phyloP scores from a whole-genome alignment of 2,888 invertebrate genomes.

The Drosophila algonquin region DNA sequence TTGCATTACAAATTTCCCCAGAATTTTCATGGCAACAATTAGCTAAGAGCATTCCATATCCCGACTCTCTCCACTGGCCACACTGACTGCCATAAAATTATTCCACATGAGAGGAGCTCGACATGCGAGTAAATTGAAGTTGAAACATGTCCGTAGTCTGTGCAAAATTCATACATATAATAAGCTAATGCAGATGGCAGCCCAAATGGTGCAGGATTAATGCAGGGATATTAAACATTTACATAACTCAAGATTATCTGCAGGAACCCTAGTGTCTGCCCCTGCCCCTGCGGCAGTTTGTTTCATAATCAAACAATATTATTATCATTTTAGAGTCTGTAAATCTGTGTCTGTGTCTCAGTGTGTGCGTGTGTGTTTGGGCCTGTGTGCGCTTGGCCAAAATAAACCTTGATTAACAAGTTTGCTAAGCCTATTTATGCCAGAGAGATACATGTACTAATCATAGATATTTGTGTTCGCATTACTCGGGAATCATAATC shows the following conservation, averaged over 20 bases:
- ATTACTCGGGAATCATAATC: constrained; percentile 47
- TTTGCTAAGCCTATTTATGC: constrained; percentile 58
- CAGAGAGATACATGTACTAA: constrained; percentile 44
- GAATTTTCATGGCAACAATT: constrained; percentile 30
- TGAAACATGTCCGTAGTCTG: background rate
- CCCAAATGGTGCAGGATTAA: constrained; percentile 12
- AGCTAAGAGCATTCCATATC: constrained; percentile 19
- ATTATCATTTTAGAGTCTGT: constrained; percentile 30
- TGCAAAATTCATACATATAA: constrained; percentile 11
- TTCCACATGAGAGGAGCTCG: constrained; percentile 19
- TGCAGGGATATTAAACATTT: constrained; percentile 38
- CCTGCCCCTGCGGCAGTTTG: constrained; percentile 1
- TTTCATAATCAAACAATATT: constrained; percentile 43
- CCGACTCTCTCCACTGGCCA: background rate
- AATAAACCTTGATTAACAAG: constrained; percentile 53
- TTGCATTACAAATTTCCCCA: constrained; percentile 33
- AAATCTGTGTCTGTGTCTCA: background rate
- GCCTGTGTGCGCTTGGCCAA: constrained; percentile 45
- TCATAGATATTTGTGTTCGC: constrained; percentile 48
- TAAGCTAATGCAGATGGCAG: background rate
- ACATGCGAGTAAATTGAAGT: constrained; percentile 14
- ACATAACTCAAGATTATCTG: constrained; percentile 47
- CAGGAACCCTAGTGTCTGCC: background rate
- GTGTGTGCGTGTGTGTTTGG: constrained; percentile 19
- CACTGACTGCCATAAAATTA: constrained; percentile 1